Percentiles rank a stretch among this genome's conserved stretches.
Evolutionary conservation across 2,888 invertebrate species (phyloP).

Genomic region (Xylophagus ater): DNA sequence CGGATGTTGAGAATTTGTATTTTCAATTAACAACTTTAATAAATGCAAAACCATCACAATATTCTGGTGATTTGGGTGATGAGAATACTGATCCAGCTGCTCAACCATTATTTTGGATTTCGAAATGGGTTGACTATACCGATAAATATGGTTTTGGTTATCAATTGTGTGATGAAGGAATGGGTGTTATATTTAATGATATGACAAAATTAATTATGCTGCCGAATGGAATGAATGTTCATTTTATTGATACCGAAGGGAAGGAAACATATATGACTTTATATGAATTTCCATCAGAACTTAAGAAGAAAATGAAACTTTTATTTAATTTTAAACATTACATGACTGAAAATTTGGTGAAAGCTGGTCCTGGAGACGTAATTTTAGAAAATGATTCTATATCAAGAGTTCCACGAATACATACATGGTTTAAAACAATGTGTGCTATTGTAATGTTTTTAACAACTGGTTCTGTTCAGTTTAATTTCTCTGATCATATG

Average conservation of each 20-base stretch:
- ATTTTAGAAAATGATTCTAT: slow-evolving; percentile 79
- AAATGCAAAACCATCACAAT: slow-evolving; percentile 40
- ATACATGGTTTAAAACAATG: slow-evolving; percentile 93
- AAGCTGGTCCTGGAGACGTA: slow-evolving; percentile 75
- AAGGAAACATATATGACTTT: slow-evolving; percentile 84
- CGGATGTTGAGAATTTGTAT: slow-evolving; percentile 34
- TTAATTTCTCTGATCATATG: slow-evolving; percentile 96
- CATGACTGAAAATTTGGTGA: slow-evolving; percentile 93
- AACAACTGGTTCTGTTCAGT: slow-evolving; percentile 95
- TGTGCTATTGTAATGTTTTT: slow-evolving; percentile 95
- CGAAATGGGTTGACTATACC: slow-evolving; percentile 99
- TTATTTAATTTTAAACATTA: slow-evolving; percentile 94
- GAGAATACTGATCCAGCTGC: slow-evolving; percentile 92
- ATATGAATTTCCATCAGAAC: slow-evolving; percentile 61
- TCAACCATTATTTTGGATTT: slow-evolving; percentile 93
- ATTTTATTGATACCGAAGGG: slow-evolving; percentile 89
- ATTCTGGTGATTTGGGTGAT: slow-evolving; percentile 51
- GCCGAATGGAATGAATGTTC: slow-evolving; percentile 88
- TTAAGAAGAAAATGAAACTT: slow-evolving; percentile 93
- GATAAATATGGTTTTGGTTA: slow-evolving; percentile 99
- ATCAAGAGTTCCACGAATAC: slow-evolving; percentile 86
- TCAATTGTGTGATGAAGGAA: slow-evolving; percentile 95
- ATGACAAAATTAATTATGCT: slow-evolving; percentile 88
- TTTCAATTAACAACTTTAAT: slow-evolving; percentile 33
- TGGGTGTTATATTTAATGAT: slow-evolving; percentile 98